A percentile compares a stretch with the other conserved stretches of the same genome.
Conservation (phyloP, 1,140 invertebrate genomes). For the Penaeus chinensis region DNA sequence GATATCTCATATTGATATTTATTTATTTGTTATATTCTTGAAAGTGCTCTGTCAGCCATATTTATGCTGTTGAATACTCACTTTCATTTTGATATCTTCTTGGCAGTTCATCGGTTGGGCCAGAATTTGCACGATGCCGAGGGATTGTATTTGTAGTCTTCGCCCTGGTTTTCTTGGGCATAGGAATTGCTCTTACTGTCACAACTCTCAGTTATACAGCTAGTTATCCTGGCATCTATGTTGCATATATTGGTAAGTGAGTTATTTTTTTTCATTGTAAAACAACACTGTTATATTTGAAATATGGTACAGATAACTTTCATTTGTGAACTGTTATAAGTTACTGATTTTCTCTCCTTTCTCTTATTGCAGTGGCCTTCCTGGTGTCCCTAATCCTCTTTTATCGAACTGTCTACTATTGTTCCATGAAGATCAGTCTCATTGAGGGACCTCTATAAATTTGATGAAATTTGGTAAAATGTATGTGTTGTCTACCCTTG, state of each 20-base stretch:
- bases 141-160: slow-evolving; percentile 84
- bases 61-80: not conserved
- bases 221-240: slow-evolving; percentile 78
- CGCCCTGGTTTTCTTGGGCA: slow-evolving; percentile 77
- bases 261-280: not conserved
- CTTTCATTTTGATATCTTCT: not conserved
- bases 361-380: slow-evolving; percentile 75
- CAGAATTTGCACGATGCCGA: slow-evolving; percentile 82
- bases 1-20: not conserved
- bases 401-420: slow-evolving; percentile 86
- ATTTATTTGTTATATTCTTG: not conserved
- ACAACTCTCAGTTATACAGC: slow-evolving; percentile 72
- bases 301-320: not conserved
- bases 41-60: not conserved
- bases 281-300: too few relatives aligned
- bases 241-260: slow-evolving; percentile 81
- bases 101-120: slow-evolving; percentile 84
- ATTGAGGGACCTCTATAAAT: slow-evolving; percentile 79
- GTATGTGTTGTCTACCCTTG: slow-evolving; percentile 25
- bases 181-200: slow-evolving; percentile 85
- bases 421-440: slow-evolving; percentile 87
- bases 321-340: not conserved
- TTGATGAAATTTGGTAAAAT: not conserved
- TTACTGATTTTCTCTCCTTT: not conserved
- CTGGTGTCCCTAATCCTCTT: slow-evolving; percentile 79